These are phyloP conservation scores for Eulemur rufifrons DNA, from an alignment of 2,113 vertebrate genomes.

Conservation along the genomic window DNA sequence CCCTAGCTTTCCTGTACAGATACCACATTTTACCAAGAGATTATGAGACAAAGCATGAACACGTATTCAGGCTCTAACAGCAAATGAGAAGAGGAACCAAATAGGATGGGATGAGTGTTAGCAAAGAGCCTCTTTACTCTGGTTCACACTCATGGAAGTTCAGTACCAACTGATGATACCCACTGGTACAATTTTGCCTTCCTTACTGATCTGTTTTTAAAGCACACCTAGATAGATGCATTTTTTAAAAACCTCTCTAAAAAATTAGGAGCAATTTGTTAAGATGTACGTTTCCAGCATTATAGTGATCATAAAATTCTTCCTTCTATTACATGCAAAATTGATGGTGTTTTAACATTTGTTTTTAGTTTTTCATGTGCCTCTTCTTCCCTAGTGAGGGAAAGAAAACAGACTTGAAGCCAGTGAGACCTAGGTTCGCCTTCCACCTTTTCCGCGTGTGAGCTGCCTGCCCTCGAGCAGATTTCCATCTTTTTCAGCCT, in stretches of 20 bases:
- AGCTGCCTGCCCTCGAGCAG: background rate
- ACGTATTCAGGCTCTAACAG: background rate
- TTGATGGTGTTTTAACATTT: background rate
- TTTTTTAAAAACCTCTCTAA: constrained; percentile 23
- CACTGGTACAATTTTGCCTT: background rate
- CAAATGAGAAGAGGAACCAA: background rate
- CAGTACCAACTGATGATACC: background rate
- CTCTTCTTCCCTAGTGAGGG: background rate
- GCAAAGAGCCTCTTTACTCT: background rate
- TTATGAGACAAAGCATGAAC: background rate
- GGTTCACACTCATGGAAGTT: background rate
- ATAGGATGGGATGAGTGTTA: background rate
- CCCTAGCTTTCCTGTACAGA: background rate
- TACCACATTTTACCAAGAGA: background rate
- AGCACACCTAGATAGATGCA: background rate
- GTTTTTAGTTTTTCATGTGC: background rate
- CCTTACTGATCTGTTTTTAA: background rate
- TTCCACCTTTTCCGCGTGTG: background rate
- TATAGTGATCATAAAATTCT: background rate
- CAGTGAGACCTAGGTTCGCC: background rate
- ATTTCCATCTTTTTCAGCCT: background rate
- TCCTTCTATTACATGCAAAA: background rate
- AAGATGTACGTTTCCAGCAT: background rate
- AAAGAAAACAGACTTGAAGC: background rate
- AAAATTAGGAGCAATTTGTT: background rate